These are phyloP conservation scores for Eubucco bourcierii DNA, from an alignment of 2,113 vertebrate species.

Conservation along the genomic window DNA sequence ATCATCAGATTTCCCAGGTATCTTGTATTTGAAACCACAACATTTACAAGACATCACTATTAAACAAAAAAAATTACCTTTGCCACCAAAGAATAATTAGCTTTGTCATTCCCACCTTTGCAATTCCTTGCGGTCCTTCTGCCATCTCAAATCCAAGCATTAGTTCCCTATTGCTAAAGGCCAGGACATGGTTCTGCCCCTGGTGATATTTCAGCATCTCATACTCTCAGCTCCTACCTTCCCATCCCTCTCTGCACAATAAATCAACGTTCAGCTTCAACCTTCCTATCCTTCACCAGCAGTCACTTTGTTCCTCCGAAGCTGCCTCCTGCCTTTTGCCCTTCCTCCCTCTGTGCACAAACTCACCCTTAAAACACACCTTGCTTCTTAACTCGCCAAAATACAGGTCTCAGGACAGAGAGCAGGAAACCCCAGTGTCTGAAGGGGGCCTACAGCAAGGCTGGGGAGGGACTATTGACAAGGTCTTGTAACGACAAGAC, in stretches of 20 bases:
- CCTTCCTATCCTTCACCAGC: not conserved
- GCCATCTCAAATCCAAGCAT: rapidly evolving
- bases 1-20: not conserved
- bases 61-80: not conserved
- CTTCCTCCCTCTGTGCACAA: not conserved
- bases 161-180: not conserved
- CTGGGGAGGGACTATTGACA: too few species aligned
- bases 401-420: not conserved
- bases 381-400: not conserved
- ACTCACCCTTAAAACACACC: not conserved
- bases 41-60: not conserved
- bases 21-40: not conserved
- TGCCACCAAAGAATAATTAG: not conserved
- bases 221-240: not conserved
- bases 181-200: not conserved
- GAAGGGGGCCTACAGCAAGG: too few species aligned
- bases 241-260: not conserved
- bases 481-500: too few species aligned
- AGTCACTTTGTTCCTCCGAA: rapidly evolving
- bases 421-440: not conserved
- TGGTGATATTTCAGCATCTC: not conserved
- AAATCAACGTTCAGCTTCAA: not conserved
- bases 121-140: not conserved
- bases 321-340: not conserved
- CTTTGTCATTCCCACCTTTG: not conserved